Conservation (phyloP, 2,888 invertebrate genomes). For the Chloroclystis v-ata region DNA sequence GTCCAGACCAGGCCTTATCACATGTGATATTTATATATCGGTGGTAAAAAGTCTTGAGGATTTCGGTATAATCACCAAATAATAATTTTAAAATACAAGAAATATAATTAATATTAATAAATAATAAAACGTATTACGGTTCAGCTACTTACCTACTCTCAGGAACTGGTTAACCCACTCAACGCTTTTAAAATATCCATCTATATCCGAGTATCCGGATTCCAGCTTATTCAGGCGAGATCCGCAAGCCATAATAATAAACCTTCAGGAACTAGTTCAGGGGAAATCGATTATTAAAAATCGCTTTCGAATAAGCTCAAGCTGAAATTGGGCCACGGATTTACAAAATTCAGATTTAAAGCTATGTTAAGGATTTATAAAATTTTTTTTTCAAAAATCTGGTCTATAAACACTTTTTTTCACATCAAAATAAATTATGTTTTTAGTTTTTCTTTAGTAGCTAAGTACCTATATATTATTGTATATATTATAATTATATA, state of each 20-base stretch:
- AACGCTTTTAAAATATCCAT: constrained; percentile 36
- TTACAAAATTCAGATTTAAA: constrained; percentile 13
- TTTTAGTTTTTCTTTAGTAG: too few species aligned
- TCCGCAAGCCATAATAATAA: constrained; percentile 40
- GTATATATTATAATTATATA: too few species aligned
- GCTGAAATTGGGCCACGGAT: constrained; percentile 17
- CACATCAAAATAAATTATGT: too few species aligned
- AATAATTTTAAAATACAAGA: too few species aligned
- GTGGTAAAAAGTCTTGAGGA: too few species aligned
- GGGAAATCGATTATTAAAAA: constrained; percentile 40
- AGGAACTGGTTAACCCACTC: constrained; percentile 18
- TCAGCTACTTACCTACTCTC: constrained; percentile 21
- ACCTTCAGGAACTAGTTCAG: constrained; percentile 33
- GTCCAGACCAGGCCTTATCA: constrained; percentile 10
- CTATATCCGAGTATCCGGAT: constrained; percentile 33
- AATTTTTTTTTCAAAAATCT: too few species aligned
- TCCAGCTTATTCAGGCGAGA: constrained; percentile 37
- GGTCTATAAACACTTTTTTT: too few species aligned
- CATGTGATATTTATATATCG: constrained; percentile 2
- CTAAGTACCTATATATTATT: too few species aligned
- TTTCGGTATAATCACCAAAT: too few species aligned
- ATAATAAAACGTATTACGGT: background rate
- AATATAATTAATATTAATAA: too few species aligned
- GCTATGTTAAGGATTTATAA: constrained; percentile 6
- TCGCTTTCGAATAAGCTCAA: constrained; percentile 34